Base-by-base conservation (phyloP, 2,797 vertebrate genomes). In the Sebastes cheni region DNA sequence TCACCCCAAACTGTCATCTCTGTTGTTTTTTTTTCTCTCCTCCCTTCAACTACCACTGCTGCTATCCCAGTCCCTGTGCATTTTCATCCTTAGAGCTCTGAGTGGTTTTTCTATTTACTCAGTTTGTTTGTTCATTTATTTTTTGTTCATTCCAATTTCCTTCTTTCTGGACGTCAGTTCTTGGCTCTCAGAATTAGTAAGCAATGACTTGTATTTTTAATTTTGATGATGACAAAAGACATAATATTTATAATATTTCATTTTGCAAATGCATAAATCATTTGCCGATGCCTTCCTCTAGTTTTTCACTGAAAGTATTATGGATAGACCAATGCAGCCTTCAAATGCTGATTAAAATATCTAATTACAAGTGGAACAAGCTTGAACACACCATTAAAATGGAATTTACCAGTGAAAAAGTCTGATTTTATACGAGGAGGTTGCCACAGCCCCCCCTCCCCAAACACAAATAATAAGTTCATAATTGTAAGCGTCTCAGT, bases 1-100 rank as follows among this genome's bases (percentile, higher is more conserved):
- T 85, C 79, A 71, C 86, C 80, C 78, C 59, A 84, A 90, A 87
- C 86, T 87, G 78, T 86, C 90, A 86, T 88, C n/a, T 70, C 75
- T 70, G 39, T 75, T 39, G 61, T 72, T 72, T 32, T 72, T 65
- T 50, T 64, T 78, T 34, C 20, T 7, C 36, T 46, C 25, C 32
- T 72, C 65, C 71, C 32, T 65, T 80, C 29, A 75, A 54, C 32
- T 36, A 32, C 75, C 8, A 9, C 25, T 62, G 39, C 56, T 72
- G 6, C 72, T 66, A 50, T 84, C 65, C 13, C 72, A 36, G 42
- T 72, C 60, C 46, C 11, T 11, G 23, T 56, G 67, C 27, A 60
- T 72, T 83, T 81, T 14, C 20, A 67, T 59, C 18, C 60, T 56
- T 2, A 6, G 22, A 62, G 62, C 75, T 76, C 23, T 75, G 42